A percentile compares a stretch with the other conserved stretches of the same genome.
Evolutionary conservation across 1,140 invertebrate species (phyloP).

Genomic region (Wasmannia auropunctata): DNA sequence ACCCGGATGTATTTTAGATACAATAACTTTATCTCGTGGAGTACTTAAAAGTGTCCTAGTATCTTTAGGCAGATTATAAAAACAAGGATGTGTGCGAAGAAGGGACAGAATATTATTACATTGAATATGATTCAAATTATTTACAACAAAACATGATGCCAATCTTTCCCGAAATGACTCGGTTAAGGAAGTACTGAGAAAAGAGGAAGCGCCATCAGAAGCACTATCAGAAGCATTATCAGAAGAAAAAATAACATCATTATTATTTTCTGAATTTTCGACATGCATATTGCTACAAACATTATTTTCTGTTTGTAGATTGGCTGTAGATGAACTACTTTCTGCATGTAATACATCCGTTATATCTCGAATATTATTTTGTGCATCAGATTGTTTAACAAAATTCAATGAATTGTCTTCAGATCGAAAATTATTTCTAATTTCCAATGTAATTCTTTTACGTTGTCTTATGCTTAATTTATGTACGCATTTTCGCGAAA

Average conservation of each 20-base stretch:
- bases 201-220: not conserved
- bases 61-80: not conserved
- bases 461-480: no score
- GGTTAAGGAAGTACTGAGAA: not conserved
- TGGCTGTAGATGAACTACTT: no score
- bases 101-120: not conserved
- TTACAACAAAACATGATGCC: not conserved
- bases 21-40: not conserved
- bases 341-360: no score
- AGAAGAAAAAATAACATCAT: not conserved
- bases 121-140: not conserved
- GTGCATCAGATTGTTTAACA: no score
- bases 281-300: no score
- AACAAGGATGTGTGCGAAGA: slow-evolving; percentile 5
- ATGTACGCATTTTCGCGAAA: no score
- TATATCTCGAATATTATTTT: no score
- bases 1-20: not conserved
- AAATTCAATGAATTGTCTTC: no score
- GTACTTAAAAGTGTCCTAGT: not conserved
- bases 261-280: no score
- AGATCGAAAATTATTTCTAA: no score
- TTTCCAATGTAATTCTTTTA: no score
- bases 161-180: not conserved
- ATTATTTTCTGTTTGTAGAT: no score
- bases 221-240: not conserved